Percentiles rank a stretch among this genome's conserved stretches.
Conservation (phyloP, 2,888 invertebrate genomes). For the Isotomurus palustris region DNA sequence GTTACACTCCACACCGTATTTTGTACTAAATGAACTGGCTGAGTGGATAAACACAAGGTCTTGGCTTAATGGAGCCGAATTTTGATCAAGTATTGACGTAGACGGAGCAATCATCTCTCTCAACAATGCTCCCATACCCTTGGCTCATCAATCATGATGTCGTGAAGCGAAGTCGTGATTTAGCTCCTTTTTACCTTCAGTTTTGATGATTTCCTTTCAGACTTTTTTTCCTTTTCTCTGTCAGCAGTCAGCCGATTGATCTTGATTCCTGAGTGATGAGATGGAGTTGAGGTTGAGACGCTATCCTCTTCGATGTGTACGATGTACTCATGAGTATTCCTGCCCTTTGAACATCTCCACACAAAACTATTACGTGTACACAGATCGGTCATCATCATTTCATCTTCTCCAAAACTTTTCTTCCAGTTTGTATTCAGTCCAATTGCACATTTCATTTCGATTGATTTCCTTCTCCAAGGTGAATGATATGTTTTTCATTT, state of each 20-base stretch:
- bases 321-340: too few relatives aligned
- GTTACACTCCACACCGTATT: neutral
- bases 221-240: neutral
- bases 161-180: neutral
- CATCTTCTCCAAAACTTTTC: too few relatives aligned
- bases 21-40: slow-evolving; percentile 1
- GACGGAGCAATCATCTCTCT: slow-evolving; percentile 12
- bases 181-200: neutral
- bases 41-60: slow-evolving; percentile 1
- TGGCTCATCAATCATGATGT: slow-evolving; percentile 19
- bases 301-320: too few relatives aligned
- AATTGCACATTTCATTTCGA: too few relatives aligned
- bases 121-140: neutral
- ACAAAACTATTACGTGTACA: too few relatives aligned
- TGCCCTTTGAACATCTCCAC: too few relatives aligned
- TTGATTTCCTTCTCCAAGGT: too few relatives aligned
- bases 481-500: too few relatives aligned
- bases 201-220: slow-evolving; percentile 1
- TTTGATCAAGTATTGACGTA: slow-evolving; percentile 18
- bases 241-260: neutral
- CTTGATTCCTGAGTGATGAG: neutral
- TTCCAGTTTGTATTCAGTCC: too few relatives aligned
- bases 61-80: slow-evolving; percentile 10
- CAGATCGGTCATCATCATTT: too few relatives aligned
- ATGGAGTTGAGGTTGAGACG: neutral